phyloP scores from a whole-genome alignment of 2,888 invertebrate genomes.

The Disparrhopalites patrizii region DNA sequence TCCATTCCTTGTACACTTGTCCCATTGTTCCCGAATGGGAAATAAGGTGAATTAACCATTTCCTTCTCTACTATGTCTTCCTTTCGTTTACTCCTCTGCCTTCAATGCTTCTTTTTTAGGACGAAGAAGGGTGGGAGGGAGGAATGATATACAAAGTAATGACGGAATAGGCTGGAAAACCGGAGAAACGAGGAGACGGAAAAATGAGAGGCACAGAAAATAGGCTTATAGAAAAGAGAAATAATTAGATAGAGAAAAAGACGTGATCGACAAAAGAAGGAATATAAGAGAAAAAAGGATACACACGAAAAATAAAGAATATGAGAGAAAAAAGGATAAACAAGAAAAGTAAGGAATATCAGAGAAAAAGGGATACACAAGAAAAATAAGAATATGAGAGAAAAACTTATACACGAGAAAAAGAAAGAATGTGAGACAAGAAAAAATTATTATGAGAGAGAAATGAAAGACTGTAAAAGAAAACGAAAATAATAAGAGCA shows the following conservation, averaged over 20 bases:
- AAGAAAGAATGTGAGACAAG: no score
- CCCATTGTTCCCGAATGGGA: constrained; percentile 11
- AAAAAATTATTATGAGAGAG: no score
- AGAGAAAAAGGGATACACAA: neutral
- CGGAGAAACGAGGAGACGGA: no score
- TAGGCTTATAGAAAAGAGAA: neutral
- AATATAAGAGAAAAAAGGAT: neutral
- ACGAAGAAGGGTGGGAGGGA: no score
- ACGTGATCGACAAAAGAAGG: neutral
- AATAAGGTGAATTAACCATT: constrained; percentile 17
- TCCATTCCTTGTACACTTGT: constrained; percentile 4
- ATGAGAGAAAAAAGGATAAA: no score
- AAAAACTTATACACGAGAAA: neutral
- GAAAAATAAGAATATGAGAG: neutral
- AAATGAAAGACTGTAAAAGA: neutral
- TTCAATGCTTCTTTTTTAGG: no score
- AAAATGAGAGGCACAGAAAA: neutral
- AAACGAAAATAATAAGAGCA: neutral
- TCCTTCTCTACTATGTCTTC: neutral
- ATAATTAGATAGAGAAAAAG: neutral
- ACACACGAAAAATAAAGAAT: no score
- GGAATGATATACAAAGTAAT: no score
- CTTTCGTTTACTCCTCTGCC: no score
- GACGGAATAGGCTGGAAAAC: no score
- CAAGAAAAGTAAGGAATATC: neutral